Evolutionary conservation across 2,797 vertebrate species (phyloP), one percentile per base, ranked within the genome.

Genomic region (Zenarchopterus dispar): DNA sequence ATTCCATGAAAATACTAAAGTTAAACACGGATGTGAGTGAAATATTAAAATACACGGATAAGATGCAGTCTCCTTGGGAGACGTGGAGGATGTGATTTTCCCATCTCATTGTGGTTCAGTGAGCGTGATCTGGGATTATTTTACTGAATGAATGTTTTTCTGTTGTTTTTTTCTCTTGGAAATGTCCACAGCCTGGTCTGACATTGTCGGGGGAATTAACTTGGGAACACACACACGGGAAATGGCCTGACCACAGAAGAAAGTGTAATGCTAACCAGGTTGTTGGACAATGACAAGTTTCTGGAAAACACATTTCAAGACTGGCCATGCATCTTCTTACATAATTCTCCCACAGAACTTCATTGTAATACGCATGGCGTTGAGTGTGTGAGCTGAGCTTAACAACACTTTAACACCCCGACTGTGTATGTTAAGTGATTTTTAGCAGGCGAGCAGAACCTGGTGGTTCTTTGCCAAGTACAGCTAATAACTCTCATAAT

Each of bases 291-390:
- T 72, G 78, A 77, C 75, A 76, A n/a, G 77, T 73, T 77, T 86
- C 81, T 91, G 84, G 80, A 90, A 90, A 88, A 88, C 62, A 76
- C 80, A 91, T 90, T 88, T 83, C 85, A 73, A 75, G 62, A 78
- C 61, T 71, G 62, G 60, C 70, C 67, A 52, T 71, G 43, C 62
- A 56, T 65, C 33, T 24, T 78, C 78, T 91, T 91, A 86, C 84
- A 88, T 92, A 91, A 92, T 72, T 61, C 66, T 59, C 59, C 66
- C 48, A 19, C 66, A 80, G 43, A 77, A 49, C 78, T 76, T 60
- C 74, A 78, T 86, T 88, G 71, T 89, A 59, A 73, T 58, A 72
- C 51, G 64, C 53, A 59, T 57, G 60, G 42, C 50, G 22, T 15
- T 18, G 44, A 65, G 49, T 23, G 50, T 74, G 56, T 49, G 71